These are phyloP conservation scores for Apodemus sylvaticus DNA, from an alignment of 2,113 vertebrate genomes.

Conservation along the genomic window DNA sequence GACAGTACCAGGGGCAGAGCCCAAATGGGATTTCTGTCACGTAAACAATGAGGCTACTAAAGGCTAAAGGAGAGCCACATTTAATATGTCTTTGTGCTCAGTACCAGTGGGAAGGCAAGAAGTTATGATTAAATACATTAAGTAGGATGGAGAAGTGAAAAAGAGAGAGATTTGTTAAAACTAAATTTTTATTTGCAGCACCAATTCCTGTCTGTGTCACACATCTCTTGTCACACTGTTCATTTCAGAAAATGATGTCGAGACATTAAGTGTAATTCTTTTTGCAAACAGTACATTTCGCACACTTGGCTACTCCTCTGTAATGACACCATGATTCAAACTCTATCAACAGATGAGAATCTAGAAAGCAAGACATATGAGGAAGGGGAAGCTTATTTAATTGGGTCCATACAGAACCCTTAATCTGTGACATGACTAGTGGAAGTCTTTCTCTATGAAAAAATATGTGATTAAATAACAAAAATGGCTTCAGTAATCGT, in stretches of 20 bases:
- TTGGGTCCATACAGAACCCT: background rate
- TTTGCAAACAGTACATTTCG: background rate
- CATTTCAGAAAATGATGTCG: slow-evolving; percentile 9
- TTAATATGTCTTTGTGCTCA: background rate
- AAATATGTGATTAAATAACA: background rate
- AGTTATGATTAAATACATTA: background rate
- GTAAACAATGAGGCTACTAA: background rate
- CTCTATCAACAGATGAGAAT: background rate
- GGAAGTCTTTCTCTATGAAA: background rate
- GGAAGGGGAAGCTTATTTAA: background rate
- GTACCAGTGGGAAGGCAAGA: background rate
- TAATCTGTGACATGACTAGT: background rate
- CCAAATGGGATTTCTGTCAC: background rate
- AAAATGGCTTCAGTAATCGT: background rate
- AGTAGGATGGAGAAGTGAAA: background rate
- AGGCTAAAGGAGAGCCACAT: background rate
- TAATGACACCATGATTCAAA: background rate
- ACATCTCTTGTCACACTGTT: background rate
- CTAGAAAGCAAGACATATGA: background rate
- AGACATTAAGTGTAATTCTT: background rate
- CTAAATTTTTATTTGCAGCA: background rate
- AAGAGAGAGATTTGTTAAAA: background rate
- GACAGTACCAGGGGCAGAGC: background rate
- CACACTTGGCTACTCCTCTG: background rate
- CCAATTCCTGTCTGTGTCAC: background rate